Evolutionary conservation across 1,140 invertebrate genomes (phyloP), one percentile per base, ranked within the genome.

Genomic region (Meloidogyne floridensis): DNA sequence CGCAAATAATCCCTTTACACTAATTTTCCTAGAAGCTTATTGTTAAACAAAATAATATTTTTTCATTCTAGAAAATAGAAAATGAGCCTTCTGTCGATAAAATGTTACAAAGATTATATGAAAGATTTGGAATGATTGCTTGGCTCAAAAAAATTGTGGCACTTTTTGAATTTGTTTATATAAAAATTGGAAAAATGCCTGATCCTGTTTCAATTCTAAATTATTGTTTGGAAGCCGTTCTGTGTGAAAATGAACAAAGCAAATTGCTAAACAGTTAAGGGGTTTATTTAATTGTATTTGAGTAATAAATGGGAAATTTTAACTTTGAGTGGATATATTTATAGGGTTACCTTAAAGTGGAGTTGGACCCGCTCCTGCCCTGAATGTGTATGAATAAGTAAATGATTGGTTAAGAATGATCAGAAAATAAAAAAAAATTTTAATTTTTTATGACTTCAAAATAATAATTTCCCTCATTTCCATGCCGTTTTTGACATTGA

Each of bases 141-240:
- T 71, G 72, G 20, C n/a, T 79, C 43, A 79, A 79, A 72, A 79
- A 79, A 47, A 20, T 79, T 79, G 77, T 79, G n/a, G 11, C 51
- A 18, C 56, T 71, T 32, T 72, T 51, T 71, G 56, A 71, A 47
- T 7, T 53, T 3, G 65, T 79, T 72, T 71, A 69, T 20, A 20
- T 4, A 32, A 79, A 42, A 9, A 71, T 71, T 72, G 65, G 9
- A 18, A 20, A 42, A 72, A 20, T 51, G n/a, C 1, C 72, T 43
- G n/a, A 47, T 51, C 20, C 59, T 43, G 53, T 69, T 13, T 15
- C 15, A 32, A 20, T 53, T 15, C 11, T 79, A 15, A 51, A n/a
- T 13, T 15, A 65, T 4, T 79, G 77, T 18, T 42, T 72, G 18
- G 42, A 79, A 47, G 59, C 77, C 13, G 20, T 79, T 13, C 20